phyloP scores from a whole-genome alignment of 2,888 invertebrate species.

The Luffia ferchaultella region DNA sequence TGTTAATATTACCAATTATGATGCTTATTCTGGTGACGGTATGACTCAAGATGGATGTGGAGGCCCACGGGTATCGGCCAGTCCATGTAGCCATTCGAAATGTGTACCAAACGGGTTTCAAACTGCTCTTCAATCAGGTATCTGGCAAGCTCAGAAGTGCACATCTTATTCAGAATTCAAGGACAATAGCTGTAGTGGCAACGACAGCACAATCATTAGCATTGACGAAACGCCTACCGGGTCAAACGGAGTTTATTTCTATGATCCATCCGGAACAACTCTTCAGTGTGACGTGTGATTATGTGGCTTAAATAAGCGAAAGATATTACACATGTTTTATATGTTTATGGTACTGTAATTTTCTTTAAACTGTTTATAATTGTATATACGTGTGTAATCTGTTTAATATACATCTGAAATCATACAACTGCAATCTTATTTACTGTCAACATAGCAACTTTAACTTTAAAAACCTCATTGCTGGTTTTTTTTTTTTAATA shows the following conservation, averaged over 20 bases:
- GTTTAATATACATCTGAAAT: too few species aligned
- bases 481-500: too few species aligned
- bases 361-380: too few species aligned
- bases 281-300: too few species aligned
- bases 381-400: too few species aligned
- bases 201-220: not conserved
- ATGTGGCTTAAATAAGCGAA: too few species aligned
- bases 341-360: too few species aligned
- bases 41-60: conserved; percentile 1
- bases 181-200: not conserved
- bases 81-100: not conserved
- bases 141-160: conserved; percentile 1
- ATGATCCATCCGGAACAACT: too few species aligned
- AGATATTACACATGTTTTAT: too few species aligned
- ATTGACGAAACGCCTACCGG: not conserved
- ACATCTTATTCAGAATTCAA: not conserved
- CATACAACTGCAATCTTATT: too few species aligned
- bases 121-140: not conserved
- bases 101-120: not conserved
- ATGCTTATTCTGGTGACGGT: not conserved
- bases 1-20: not conserved
- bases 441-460: too few species aligned
- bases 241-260: not conserved
- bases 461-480: too few species aligned
- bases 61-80: not conserved